Evolutionary conservation across 2,113 vertebrate genomes (phyloP).

Genomic region (Pionites leucogaster): DNA sequence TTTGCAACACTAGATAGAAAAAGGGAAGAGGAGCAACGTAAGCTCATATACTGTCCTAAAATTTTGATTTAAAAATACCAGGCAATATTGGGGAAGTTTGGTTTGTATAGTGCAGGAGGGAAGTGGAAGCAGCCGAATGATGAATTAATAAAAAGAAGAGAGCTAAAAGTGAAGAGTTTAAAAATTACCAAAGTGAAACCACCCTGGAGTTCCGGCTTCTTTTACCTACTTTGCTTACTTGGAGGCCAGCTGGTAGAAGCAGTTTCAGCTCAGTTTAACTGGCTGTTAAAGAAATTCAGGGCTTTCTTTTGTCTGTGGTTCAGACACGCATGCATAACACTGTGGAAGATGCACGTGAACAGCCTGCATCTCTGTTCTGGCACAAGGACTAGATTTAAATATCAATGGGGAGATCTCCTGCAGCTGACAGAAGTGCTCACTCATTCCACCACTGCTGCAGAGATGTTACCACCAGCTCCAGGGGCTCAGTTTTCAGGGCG

Average conservation of each 20-base stretch:
- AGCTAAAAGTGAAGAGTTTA: neutral
- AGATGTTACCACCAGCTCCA: conserved; percentile 18
- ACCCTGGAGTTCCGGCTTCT: neutral
- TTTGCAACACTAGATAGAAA: neutral
- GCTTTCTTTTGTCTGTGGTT: neutral
- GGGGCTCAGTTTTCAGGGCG: neutral
- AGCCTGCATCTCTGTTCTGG: neutral
- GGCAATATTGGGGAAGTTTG: neutral
- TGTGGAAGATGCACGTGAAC: neutral
- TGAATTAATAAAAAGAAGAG: neutral
- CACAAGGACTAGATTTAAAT: conserved; percentile 43
- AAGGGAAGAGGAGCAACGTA: neutral
- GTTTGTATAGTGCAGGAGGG: neutral
- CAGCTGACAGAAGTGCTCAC: conserved; percentile 59
- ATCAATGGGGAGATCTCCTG: conserved; percentile 47
- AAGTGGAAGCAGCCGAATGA: neutral
- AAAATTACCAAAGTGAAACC: neutral
- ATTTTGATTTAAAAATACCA: neutral
- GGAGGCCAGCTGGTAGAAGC: neutral
- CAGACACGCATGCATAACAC: neutral
- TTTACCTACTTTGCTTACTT: neutral
- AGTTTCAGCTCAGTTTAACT: neutral
- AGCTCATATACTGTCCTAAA: neutral
- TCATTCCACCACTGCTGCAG: conserved; percentile 3
- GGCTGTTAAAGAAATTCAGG: accelerated